A percentile compares a stretch with the other conserved stretches of the same genome.
phyloP scores from a whole-genome alignment of 2,113 vertebrate genomes.

The Hemiscyllium ocellatum region DNA sequence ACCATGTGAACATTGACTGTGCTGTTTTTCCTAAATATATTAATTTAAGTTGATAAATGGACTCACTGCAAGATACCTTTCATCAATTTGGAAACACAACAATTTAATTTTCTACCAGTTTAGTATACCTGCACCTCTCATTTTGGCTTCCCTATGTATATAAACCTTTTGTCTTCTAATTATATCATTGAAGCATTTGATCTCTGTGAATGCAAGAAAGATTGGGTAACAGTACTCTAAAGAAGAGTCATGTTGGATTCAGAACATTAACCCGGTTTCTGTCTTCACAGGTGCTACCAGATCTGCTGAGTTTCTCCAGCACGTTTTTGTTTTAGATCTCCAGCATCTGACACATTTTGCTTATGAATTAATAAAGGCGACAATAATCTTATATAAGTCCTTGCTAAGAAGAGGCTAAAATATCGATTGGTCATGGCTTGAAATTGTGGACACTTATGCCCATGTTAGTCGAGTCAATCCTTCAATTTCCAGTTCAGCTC shows the following conservation, averaged over 20 bases:
- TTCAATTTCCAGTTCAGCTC: neutral
- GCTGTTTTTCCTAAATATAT: neutral
- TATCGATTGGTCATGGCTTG: neutral
- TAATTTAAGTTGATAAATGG: neutral
- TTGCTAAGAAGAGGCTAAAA: neutral
- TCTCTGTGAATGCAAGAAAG: neutral
- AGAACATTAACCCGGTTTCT: too few relatives aligned
- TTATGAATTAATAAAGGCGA: neutral
- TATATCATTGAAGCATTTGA: neutral
- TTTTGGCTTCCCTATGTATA: neutral
- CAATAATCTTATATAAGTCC: neutral
- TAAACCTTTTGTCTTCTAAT: neutral
- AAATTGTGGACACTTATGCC: neutral
- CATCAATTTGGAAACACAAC: neutral
- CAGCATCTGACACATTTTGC: too few relatives aligned
- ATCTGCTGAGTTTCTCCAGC: too few relatives aligned
- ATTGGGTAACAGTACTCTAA: neutral
- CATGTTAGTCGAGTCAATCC: neutral
- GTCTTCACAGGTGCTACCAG: too few relatives aligned
- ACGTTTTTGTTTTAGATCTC: too few relatives aligned
- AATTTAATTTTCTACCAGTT: neutral
- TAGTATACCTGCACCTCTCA: neutral
- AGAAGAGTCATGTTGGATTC: too few relatives aligned
- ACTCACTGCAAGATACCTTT: neutral
- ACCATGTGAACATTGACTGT: neutral